Percentiles rank a stretch among this genome's conserved stretches.
These are phyloP conservation scores for Macrobrachium rosenbergii DNA, from an alignment of 1,140 invertebrate species.

Conservation along the genomic window DNA sequence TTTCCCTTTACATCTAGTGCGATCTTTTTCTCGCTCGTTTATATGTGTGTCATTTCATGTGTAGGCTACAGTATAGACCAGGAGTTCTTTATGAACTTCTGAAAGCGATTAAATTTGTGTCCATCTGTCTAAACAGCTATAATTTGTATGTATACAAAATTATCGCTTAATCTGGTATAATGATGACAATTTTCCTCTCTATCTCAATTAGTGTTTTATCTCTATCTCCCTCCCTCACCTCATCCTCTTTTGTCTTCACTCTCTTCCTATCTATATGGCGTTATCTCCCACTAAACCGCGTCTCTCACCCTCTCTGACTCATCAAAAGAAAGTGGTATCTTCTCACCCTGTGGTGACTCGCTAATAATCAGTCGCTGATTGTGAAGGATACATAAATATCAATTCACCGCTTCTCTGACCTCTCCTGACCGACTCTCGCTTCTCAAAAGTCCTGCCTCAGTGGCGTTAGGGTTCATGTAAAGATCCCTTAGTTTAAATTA, in stretches of 20 bases:
- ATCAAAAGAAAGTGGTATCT: too few relatives aligned
- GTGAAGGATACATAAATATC: too few relatives aligned
- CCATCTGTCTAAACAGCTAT: not conserved
- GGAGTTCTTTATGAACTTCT: too few relatives aligned
- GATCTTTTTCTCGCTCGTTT: not conserved
- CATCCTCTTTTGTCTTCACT: not conserved
- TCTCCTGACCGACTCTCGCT: too few relatives aligned
- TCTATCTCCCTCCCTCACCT: not conserved
- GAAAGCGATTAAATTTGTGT: not conserved
- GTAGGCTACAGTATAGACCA: too few relatives aligned
- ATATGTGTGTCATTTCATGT: not conserved
- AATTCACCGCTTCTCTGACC: too few relatives aligned
- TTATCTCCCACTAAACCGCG: not conserved
- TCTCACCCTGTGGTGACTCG: too few relatives aligned
- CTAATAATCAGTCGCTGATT: too few relatives aligned
- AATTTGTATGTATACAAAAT: too few relatives aligned
- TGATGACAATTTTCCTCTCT: not conserved
- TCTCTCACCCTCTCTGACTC: conserved; percentile 26
- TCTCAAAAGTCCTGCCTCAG: too few relatives aligned
- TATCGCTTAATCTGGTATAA: not conserved
- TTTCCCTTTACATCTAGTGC: not conserved
- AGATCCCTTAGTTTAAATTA: too few relatives aligned
- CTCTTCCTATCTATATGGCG: conserved; percentile 18
- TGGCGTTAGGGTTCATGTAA: too few relatives aligned
- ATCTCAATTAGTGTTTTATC: not conserved